Percentiles rank a stretch among this genome's conserved stretches.
Evolutionary conservation across 2,113 vertebrate genomes (phyloP).

Genomic region (Crotalus tigris): DNA sequence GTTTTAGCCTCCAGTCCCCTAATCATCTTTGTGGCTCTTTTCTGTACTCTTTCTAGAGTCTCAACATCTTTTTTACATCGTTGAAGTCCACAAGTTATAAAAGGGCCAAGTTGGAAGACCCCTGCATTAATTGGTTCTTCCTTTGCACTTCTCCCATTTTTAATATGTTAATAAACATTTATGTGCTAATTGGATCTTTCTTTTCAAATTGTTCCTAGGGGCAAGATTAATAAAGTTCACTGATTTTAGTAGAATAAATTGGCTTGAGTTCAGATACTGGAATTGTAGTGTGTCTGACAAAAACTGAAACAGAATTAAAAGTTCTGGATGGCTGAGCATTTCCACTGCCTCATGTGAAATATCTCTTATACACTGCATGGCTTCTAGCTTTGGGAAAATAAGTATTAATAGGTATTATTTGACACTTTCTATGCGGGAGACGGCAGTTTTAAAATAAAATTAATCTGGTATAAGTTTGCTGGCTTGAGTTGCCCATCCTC

Average conservation of each 20-base stretch:
- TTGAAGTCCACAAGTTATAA: too few species aligned
- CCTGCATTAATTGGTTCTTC: neutral
- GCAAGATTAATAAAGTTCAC: neutral
- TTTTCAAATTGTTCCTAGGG: neutral
- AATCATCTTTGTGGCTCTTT: too few species aligned
- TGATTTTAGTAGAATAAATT: neutral
- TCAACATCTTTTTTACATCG: too few species aligned
- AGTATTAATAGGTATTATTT: neutral
- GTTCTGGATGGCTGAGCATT: neutral
- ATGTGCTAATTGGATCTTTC: neutral
- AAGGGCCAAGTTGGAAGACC: too few species aligned
- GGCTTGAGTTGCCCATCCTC: neutral
- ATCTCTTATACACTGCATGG: neutral
- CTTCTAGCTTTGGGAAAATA: neutral
- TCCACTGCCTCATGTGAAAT: neutral
- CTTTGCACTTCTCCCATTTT: neutral
- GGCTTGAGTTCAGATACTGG: neutral
- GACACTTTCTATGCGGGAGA: neutral
- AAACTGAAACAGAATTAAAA: neutral
- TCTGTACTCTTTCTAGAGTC: too few species aligned
- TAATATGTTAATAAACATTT: neutral
- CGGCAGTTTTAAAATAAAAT: neutral
- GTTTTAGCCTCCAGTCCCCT: too few species aligned
- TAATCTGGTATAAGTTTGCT: neutral
- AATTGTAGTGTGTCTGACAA: neutral